Percentiles rank a stretch among this genome's conserved stretches.
phyloP scores from a whole-genome alignment of 1,140 invertebrate genomes.

The Pachypeltis micranthus region DNA sequence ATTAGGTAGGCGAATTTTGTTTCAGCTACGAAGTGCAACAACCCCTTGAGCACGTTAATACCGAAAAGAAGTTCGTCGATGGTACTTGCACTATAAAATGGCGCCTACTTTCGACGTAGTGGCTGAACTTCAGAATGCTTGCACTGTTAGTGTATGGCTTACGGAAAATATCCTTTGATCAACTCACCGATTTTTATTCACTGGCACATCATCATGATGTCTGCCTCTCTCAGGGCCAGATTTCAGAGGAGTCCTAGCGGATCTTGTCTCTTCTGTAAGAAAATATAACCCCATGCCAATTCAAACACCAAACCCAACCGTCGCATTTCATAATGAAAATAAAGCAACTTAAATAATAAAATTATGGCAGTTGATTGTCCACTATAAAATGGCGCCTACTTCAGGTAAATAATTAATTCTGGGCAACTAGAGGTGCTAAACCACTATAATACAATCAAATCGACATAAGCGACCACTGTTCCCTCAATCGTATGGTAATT shows the following conservation, averaged over 20 bases:
- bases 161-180: not conserved
- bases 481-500: too few relatives aligned
- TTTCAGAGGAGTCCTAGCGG: not conserved
- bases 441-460: too few relatives aligned
- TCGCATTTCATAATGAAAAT: not conserved
- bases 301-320: not conserved
- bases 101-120: not conserved
- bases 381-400: not conserved
- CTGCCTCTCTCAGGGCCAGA: not conserved
- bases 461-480: too few relatives aligned
- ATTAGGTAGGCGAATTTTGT: not conserved
- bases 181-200: conserved; percentile 1
- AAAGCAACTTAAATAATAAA: not conserved
- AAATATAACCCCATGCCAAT: not conserved
- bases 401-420: too few relatives aligned
- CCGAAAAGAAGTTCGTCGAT: not conserved
- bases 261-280: conserved; percentile 7
- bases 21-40: not conserved
- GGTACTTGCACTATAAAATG: not conserved
- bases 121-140: not conserved
- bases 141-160: not conserved
- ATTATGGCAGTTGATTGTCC: not conserved
- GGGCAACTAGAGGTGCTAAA: too few relatives aligned
- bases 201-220: not conserved
- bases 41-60: not conserved